Base-by-base conservation (phyloP, 2,113 vertebrate species). In the Coregonus clupeaformis region DNA sequence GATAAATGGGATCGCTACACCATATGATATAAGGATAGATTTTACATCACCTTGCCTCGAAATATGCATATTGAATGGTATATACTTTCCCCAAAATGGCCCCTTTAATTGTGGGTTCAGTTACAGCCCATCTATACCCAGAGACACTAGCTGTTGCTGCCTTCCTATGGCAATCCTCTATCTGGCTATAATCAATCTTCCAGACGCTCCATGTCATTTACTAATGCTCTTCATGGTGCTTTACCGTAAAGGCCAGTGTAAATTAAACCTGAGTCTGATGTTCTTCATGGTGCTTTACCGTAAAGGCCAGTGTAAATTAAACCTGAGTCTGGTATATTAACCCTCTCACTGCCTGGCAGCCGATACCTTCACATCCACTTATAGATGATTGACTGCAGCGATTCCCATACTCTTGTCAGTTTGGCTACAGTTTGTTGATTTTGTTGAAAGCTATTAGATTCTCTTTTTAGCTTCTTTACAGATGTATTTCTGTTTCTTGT, bases 41-140 rank as follows among this genome's bases (percentile, higher is more conserved):
- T 52, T 18, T 52, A 52, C 4, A 4, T 52, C 49, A 52, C 49
- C 3, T 18, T 52, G 49, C 14, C 16, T 18, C 16, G 11, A 47
- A 52, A 52, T 52, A 18, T 52, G 49, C 80, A 69, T 47, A 72
- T 79, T 82, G 76, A 76, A 85, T 78, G 68, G 77, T 67, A 77
- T 75, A 68, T 25, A 66, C 62, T 71, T 59, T 60, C 22, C 63
- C 4, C 62, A 81, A 79, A 77, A 79, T 27, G 74, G 71, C 42
- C 79, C 77, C 82, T 84, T 84, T 81, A 82, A 79, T 67, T 69
- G 55, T 52, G 49, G 49, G 49, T 52, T 52, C 49, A 18, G 49
- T 52, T 18, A 52, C 49, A 52, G 11, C 47, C 47, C 47, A 49
- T 49, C 14, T 52, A 52, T 52, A 52, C 49, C 49, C 49, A 52